Evolutionary conservation across 2,797 vertebrate species (phyloP), one percentile per base, ranked within the genome.

Genomic region (Sebastes minor): DNA sequence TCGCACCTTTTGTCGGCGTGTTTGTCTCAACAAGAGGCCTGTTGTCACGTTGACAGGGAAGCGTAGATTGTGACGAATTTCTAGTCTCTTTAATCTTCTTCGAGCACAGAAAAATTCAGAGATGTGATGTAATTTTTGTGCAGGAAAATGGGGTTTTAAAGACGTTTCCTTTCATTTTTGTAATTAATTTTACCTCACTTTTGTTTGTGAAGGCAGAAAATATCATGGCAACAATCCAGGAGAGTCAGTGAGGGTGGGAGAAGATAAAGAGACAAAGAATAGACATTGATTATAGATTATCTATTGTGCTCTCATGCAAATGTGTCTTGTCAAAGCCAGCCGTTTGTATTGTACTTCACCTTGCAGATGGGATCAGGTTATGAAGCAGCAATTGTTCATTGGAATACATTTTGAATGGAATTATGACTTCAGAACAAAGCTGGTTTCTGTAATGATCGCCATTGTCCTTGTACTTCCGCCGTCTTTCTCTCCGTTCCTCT

Each of bases 271-370:
- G 16, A 61, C n/a, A 28, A 46, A 53, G 49, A 74, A 66, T 56
- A 27, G 46, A 22, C 23, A 71, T 64, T 66, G 72, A 85, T 70
- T 60, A 12, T n/a, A 33, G 49, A 80, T 83, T 18, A 49, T 57
- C 72, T 28, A 20, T 63, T 73, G 62, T 76, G 32, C 42, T 10
- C 13, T 30, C 10, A 62, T 82, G 33, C 22, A 80, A 75, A 82
- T 62, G 22, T 25, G 10, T 33, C 55, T 49, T 6, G 32, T 68
- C 56, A 20, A 4, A 35, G 18, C 11, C 22, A 18, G 16, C 16
- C 16, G 11, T 32, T 78, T n/a, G 18, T 20, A 10, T 56, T 20
- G 33, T 20, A 71, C 60, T 49, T 67, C 35, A 32, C 16, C 28
- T 71, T 63, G 22, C 42, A 60, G 27, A 20, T 22, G 28, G 52